Evolutionary conservation across 2,113 vertebrate species (phyloP).

Genomic region (Pyxicephalus adspersus): DNA sequence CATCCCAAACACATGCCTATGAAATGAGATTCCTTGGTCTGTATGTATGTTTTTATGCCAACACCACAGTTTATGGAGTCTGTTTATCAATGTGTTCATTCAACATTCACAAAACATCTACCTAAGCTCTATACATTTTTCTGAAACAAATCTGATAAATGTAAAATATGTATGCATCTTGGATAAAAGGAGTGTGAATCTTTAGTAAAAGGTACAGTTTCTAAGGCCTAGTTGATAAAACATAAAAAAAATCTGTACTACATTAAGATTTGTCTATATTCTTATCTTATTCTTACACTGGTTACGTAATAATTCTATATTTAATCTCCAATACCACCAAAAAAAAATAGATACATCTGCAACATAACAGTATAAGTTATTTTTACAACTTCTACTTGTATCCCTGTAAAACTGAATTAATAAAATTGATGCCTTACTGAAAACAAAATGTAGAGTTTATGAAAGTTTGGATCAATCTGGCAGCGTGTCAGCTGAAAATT

Average conservation of each 20-base stretch:
- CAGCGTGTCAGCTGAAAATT: conserved; percentile 13
- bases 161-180: no score
- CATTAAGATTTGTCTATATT: neutral
- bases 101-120: no score
- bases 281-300: neutral
- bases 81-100: no score
- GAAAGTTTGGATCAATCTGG: conserved; percentile 34
- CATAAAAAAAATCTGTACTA: neutral
- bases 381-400: conserved; percentile 40
- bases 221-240: neutral
- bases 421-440: conserved; percentile 28
- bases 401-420: conserved; percentile 35
- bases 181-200: no score
- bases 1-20: no score
- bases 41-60: no score
- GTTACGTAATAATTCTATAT: neutral
- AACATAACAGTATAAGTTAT: neutral
- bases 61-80: no score
- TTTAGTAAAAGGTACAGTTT: no score
- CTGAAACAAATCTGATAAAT: no score
- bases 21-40: no score
- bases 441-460: conserved; percentile 32
- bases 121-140: no score
- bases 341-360: conserved; percentile 27
- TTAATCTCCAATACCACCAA: conserved; percentile 6